Percentiles rank a stretch among this genome's conserved stretches.
phyloP scores from a whole-genome alignment of 1,140 invertebrate species.

The Bombus superbus region DNA sequence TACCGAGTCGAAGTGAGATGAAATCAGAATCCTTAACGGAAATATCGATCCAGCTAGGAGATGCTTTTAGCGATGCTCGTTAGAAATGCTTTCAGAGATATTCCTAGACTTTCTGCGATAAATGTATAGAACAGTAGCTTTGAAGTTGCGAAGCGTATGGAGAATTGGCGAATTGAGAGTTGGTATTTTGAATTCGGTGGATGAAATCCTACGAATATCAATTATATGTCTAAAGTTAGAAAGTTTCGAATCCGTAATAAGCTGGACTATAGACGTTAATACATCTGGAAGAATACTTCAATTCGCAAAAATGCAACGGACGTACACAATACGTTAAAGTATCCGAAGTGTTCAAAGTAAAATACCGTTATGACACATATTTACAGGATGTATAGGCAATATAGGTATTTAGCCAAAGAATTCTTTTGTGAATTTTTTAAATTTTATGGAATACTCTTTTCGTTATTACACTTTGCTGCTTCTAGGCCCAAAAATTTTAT shows the following conservation, averaged over 20 bases:
- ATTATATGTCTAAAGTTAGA: neutral
- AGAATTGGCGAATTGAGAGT: neutral
- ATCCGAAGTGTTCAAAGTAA: neutral
- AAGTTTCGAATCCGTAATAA: neutral
- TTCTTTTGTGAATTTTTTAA: neutral
- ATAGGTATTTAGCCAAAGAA: neutral
- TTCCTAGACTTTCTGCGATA: neutral
- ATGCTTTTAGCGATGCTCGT: neutral
- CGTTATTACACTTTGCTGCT: too few species aligned
- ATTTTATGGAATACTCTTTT: neutral
- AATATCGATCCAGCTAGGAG: neutral
- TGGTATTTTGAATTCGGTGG: neutral
- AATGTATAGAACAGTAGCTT: neutral
- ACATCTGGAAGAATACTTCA: neutral
- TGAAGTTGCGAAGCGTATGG: neutral
- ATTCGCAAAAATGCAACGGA: neutral
- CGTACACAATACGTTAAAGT: neutral
- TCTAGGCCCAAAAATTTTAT: too few species aligned
- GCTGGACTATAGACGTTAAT: neutral
- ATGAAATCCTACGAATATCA: neutral
- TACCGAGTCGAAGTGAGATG: neutral
- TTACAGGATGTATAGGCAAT: too few species aligned
- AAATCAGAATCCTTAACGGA: neutral
- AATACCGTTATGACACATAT: neutral
- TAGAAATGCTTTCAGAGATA: neutral